Base-by-base conservation (phyloP, 2,113 vertebrate genomes). In the Lanius ludovicianus region DNA sequence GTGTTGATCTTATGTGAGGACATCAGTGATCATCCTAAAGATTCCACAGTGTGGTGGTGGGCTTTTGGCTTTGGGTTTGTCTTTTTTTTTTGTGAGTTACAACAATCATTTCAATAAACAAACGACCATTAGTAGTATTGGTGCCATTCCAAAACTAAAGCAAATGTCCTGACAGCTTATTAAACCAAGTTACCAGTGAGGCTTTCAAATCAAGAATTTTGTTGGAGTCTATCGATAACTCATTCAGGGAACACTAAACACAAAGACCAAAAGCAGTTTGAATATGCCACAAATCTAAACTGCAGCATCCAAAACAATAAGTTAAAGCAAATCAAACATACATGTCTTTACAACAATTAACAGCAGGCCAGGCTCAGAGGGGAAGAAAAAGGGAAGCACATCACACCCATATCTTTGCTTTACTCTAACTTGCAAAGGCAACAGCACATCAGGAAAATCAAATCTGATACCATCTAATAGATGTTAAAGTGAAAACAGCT, bases 21-120 rank as follows among this genome's bases (percentile, higher is more conserved):
- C 75, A 84, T 67, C 92, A 64, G 76, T 60, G 80, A 82, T 92
- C 86, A 94, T 96, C 87, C 90, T 88, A 93, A 49, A 50, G 81
- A 68, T 68, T 93, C 86, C 95, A 91, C 65, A 93, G 84, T 59
- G 85, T 59, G 76, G 81, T 85, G 56, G 39, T 46, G 39, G 82
- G 60, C 37, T 73, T 77, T 90, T 63, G 67, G 60, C 50, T 92
- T 78, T 74, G 77, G 44, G 4, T 1, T 5, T 37, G 39, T 46
- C 42, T 77, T 59, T 21, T 78, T 37, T 49, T 77, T 59, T 21
- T 78, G 33, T 17, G 59, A 86, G 67, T 93, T 86, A 92, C 70
- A 93, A 59, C 78, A 70, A 93, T 68, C 44, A 80, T 68, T 84
- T 55, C 68, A 86, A 88, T 52, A 64, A 91, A 64, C 65, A 86